These are phyloP conservation scores for Carterocephalus palaemon DNA, from an alignment of 2,888 invertebrate genomes.

Conservation along the genomic window DNA sequence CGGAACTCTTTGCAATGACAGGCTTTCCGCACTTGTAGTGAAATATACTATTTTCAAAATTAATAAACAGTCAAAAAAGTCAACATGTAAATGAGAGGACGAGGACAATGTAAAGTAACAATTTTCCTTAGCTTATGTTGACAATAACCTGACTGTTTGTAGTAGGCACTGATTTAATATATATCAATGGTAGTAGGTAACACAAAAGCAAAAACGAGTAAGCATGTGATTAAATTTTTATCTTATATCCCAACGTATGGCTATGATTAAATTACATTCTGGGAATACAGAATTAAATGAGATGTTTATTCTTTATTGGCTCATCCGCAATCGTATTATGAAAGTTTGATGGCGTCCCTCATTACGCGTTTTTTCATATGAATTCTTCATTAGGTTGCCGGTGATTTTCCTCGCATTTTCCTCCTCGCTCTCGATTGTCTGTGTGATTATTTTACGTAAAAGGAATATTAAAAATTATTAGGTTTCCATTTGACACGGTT, in stretches of 20 bases:
- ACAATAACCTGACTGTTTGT: too few relatives aligned
- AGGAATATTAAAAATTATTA: slow-evolving; percentile 9
- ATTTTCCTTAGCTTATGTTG: too few relatives aligned
- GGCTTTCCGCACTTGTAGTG: too few relatives aligned
- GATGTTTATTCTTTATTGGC: slow-evolving; percentile 21
- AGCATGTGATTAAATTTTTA: too few relatives aligned
- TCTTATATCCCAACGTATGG: background rate
- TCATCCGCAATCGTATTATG: slow-evolving; percentile 41
- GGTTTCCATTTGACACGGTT: background rate
- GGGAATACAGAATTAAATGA: slow-evolving; percentile 9
- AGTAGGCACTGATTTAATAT: too few relatives aligned
- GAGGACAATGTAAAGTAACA: too few relatives aligned
- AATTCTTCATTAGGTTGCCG: slow-evolving; percentile 58
- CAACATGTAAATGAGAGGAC: too few relatives aligned
- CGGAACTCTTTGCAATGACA: too few relatives aligned
- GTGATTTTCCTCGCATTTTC: slow-evolving; percentile 48
- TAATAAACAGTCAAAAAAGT: too few relatives aligned
- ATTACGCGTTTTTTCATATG: slow-evolving; percentile 65
- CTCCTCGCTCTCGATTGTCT: slow-evolving; percentile 12
- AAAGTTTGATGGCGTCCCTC: slow-evolving; percentile 60
- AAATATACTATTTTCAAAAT: too few relatives aligned
- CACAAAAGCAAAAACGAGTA: too few relatives aligned
- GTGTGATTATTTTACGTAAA: slow-evolving; percentile 17
- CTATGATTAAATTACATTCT: background rate
- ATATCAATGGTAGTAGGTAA: too few relatives aligned